phyloP scores from a whole-genome alignment of 2,797 vertebrate species.

The Pipistrellus pygmaeus region DNA sequence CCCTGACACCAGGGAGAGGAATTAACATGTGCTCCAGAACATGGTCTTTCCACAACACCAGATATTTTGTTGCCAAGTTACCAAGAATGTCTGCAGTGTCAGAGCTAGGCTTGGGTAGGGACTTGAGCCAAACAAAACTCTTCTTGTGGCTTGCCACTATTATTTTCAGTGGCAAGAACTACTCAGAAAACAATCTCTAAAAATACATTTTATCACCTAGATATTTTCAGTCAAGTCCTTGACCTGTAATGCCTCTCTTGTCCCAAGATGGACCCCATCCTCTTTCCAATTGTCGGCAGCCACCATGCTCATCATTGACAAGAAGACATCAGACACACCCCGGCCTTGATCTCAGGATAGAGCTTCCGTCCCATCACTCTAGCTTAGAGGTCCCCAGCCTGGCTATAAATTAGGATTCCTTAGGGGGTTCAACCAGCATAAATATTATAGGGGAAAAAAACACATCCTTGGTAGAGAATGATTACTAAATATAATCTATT shows the following conservation, averaged over 20 bases:
- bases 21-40: neutral
- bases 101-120: neutral
- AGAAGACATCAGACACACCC: neutral
- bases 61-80: slow-evolving; percentile 25
- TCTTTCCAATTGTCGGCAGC: neutral
- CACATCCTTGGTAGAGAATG: neutral
- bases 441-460: neutral
- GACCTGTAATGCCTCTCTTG: neutral
- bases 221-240: neutral
- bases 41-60: slow-evolving; percentile 26
- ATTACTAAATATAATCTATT: neutral
- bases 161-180: slow-evolving; percentile 42
- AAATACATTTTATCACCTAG: slow-evolving; percentile 39
- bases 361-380: neutral
- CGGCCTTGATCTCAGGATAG: neutral
- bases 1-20: neutral
- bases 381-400: neutral
- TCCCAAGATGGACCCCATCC: neutral
- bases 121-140: slow-evolving; percentile 50
- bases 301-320: neutral
- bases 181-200: slow-evolving; percentile 20
- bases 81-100: slow-evolving; percentile 12
- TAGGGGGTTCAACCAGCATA: neutral
- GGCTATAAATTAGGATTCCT: neutral
- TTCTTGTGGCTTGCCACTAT: slow-evolving; percentile 37